phyloP scores from a whole-genome alignment of 2,797 vertebrate genomes.

The Craterocephalus amniculus region DNA sequence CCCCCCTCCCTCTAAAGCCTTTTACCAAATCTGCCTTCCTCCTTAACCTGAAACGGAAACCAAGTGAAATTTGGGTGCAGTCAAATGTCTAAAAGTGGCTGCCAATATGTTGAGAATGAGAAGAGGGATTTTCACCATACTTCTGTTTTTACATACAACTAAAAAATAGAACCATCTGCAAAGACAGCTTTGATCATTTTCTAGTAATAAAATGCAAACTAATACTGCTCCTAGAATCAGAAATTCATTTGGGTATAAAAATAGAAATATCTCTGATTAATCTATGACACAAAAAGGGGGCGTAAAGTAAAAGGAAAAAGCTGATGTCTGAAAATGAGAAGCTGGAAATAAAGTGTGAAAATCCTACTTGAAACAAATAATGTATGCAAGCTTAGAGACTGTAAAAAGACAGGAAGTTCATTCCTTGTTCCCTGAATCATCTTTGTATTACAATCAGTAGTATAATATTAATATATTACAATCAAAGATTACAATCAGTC shows the following conservation, averaged over 20 bases:
- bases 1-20: conserved; percentile 33
- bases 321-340: conserved; percentile 23
- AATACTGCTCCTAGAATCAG: background rate
- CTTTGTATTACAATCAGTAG: conserved; percentile 8
- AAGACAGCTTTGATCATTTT: background rate
- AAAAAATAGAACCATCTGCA: conserved; percentile 2
- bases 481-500: too few relatives aligned
- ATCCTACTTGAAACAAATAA: conserved; percentile 1
- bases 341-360: conserved; percentile 3
- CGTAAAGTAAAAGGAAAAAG: background rate
- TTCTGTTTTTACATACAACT: conserved; percentile 13
- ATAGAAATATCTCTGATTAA: conserved; percentile 17
- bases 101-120: conserved; percentile 7
- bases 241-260: background rate
- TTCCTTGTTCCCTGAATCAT: conserved; percentile 2
- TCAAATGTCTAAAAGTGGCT: conserved; percentile 32
- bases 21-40: conserved; percentile 52
- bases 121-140: conserved; percentile 5
- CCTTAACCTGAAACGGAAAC: conserved; percentile 61
- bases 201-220: background rate
- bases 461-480: too few relatives aligned
- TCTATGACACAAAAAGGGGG: background rate
- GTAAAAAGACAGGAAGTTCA: background rate
- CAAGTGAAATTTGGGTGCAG: conserved; percentile 39
- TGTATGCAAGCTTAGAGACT: background rate